Evolutionary conservation across 2,797 vertebrate species (phyloP).

Genomic region (Hipposideros larvatus): DNA sequence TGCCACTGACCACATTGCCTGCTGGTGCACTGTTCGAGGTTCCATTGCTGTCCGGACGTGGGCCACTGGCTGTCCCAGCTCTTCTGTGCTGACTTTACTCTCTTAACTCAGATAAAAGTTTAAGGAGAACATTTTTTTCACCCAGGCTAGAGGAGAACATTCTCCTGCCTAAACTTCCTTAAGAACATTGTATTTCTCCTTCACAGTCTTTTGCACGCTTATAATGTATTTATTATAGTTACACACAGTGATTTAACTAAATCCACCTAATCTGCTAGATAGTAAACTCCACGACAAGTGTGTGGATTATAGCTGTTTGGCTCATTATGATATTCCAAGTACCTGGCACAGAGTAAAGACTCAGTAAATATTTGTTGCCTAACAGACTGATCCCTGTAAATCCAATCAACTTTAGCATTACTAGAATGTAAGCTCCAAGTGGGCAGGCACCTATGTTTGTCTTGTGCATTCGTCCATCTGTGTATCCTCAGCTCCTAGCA

Average conservation of each 20-base stretch:
- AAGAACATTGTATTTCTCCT: neutral
- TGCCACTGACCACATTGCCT: neutral
- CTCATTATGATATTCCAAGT: neutral
- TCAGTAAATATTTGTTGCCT: neutral
- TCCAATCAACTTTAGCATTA: neutral
- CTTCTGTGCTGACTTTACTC: neutral
- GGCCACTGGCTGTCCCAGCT: neutral
- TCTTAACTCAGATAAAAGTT: conserved; percentile 19
- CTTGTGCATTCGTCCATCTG: neutral
- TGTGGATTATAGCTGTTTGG: neutral
- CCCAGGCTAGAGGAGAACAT: neutral
- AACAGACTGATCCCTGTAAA: neutral
- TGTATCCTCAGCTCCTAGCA: neutral
- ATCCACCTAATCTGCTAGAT: neutral
- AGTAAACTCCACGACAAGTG: neutral
- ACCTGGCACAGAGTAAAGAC: neutral
- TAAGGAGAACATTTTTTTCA: neutral
- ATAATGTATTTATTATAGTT: neutral
- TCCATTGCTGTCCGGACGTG: neutral
- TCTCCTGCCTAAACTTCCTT: neutral
- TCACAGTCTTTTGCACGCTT: neutral
- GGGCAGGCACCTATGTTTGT: neutral
- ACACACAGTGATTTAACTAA: neutral
- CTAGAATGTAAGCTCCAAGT: neutral
- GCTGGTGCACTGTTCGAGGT: neutral